Evolutionary conservation across 2,797 vertebrate genomes (phyloP), one percentile per base, ranked within the genome.

Genomic region (Fringilla coelebs): DNA sequence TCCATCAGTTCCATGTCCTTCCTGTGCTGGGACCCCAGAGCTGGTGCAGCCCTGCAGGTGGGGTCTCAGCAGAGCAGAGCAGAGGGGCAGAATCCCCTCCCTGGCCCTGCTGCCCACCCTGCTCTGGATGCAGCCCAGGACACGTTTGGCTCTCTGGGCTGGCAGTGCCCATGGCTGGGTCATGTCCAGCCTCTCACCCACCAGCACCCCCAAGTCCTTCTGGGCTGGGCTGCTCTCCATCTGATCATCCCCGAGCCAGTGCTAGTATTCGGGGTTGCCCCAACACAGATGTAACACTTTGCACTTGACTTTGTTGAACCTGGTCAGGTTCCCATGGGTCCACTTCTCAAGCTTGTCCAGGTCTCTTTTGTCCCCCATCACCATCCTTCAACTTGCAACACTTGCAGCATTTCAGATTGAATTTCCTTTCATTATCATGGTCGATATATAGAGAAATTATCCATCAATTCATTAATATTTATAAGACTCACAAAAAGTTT

Each of bases 151-250:
- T 72, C 1, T 72, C 51, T 79, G 38, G 2, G n/a, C 24, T 58
- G 36, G 0, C 0, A 45, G n/a, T 31, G n/a, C 38, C 0, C 51
- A n/a, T 17, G 0, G 20, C 51, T 36, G 29, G 13, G 10, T 29
- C 24, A 25, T 11, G 43, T 7, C 19, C 45, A 54, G 31, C 48
- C 1, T 48, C 15, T 20, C 41, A 0, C 1, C 7, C 22, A 4
- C 31, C 54, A 12, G 46, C 21, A 36, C 9, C 6, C 5, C 5
- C 17, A 29, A 36, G 8, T 12, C 26, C 48, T 54, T 48, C 34
- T 55, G 3, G 0, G 0, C 31, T 21, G 19, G 9, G 40, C 24
- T 62, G 22, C 13, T 11, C 36, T 36, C 1, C 1, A 41, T 54
- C 31, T 68, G 21, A 32, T 81, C 13, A 43, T 68, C 11, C 31